These are phyloP conservation scores for Vultur gryphus DNA, from an alignment of 2,797 vertebrate species.

Conservation along the genomic window DNA sequence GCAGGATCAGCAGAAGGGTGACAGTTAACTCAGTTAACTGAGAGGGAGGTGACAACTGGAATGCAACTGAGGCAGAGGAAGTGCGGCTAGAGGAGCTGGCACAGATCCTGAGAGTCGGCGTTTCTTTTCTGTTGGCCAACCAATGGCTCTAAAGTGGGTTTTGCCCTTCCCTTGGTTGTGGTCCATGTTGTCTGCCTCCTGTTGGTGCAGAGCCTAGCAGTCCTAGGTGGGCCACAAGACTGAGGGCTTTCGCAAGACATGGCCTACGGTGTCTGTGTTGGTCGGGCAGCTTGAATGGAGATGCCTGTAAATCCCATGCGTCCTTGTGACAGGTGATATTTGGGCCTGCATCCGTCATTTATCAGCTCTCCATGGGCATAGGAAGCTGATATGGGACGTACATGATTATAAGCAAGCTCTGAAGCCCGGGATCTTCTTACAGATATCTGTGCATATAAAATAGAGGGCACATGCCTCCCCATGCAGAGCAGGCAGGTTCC, in stretches of 20 bases:
- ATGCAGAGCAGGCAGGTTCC: background rate
- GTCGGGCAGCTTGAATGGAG: background rate
- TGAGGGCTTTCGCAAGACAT: background rate
- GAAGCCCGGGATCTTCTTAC: background rate
- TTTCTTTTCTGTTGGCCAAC: background rate
- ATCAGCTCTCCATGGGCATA: background rate
- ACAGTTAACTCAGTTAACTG: background rate
- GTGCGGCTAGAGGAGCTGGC: background rate
- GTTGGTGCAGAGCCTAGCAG: too few relatives aligned
- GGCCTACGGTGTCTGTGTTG: background rate
- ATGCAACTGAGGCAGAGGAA: background rate
- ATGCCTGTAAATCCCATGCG: background rate
- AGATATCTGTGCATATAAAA: background rate
- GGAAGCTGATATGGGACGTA: background rate
- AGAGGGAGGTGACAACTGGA: background rate
- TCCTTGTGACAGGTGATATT: background rate
- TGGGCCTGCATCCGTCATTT: background rate
- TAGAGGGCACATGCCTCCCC: too few relatives aligned
- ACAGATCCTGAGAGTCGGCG: background rate
- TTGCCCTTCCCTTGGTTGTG: background rate
- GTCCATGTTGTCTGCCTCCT: background rate
- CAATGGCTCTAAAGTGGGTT: background rate
- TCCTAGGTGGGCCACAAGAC: background rate
- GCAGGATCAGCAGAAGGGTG: background rate
- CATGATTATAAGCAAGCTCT: background rate